Evolutionary conservation across 2,797 vertebrate genomes (phyloP).

Genomic region (Fistularia tabacaria): DNA sequence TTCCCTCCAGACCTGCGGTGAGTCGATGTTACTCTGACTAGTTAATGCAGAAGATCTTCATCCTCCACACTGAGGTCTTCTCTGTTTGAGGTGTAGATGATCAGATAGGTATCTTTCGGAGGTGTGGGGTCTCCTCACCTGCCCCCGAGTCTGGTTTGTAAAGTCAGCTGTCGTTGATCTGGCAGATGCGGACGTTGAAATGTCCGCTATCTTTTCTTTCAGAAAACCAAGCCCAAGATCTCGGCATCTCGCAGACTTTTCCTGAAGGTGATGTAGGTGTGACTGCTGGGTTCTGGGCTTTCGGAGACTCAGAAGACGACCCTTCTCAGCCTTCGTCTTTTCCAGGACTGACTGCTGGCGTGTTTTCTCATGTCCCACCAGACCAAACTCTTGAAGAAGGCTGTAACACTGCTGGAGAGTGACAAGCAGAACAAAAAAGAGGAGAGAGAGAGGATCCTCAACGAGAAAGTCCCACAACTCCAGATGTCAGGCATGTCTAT

Average conservation of each 20-base stretch:
- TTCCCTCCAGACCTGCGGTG: background rate
- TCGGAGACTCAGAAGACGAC: too few relatives aligned
- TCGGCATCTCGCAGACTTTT: slow-evolving; percentile 75
- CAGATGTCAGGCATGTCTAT: slow-evolving; percentile 60
- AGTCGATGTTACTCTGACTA: slow-evolving; percentile 2
- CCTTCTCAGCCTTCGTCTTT: too few relatives aligned
- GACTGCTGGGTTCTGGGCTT: too few relatives aligned
- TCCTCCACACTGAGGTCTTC: slow-evolving; percentile 20
- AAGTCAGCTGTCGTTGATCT: background rate
- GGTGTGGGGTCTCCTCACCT: too few relatives aligned
- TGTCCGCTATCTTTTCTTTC: slow-evolving; percentile 16
- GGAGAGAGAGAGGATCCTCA: slow-evolving; percentile 62
- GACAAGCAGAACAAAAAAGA: slow-evolving; percentile 59
- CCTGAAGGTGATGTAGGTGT: slow-evolving; percentile 66
- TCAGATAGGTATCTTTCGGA: too few relatives aligned
- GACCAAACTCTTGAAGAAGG: slow-evolving; percentile 77
- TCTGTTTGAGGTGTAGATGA: background rate
- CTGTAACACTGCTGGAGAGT: slow-evolving; percentile 64
- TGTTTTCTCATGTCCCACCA: slow-evolving; percentile 28
- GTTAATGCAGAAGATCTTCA: background rate
- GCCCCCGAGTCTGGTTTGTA: too few relatives aligned
- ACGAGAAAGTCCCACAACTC: slow-evolving; percentile 64
- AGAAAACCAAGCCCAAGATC: slow-evolving; percentile 77
- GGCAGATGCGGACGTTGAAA: background rate
- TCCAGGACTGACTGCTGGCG: background rate